Conservation (phyloP, 2,113 vertebrate species). For the Pelusios castaneus region DNA sequence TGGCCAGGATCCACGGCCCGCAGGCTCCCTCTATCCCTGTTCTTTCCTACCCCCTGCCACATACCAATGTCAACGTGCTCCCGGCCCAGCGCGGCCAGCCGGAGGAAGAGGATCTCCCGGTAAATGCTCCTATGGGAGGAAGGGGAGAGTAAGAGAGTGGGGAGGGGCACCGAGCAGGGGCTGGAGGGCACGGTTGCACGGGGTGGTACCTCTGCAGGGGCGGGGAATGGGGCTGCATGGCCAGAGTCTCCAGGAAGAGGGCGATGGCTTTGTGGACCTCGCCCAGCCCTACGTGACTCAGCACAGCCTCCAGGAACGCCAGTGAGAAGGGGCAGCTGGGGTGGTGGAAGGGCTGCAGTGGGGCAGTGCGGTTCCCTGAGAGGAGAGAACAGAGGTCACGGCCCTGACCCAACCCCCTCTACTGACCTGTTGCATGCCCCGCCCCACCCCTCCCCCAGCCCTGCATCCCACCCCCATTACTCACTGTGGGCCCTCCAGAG, state of each 20-base stretch:
- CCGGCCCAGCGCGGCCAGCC: slow-evolving; percentile 90
- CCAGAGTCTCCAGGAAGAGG: slow-evolving; percentile 85
- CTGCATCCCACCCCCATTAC: not conserved
- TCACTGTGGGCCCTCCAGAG: slow-evolving; percentile 94
- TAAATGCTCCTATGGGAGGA: slow-evolving; percentile 85
- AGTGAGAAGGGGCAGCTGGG: slow-evolving; percentile 85
- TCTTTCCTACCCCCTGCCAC: not conserved
- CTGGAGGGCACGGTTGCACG: too few relatives aligned
- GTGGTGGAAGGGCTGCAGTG: slow-evolving; percentile 77
- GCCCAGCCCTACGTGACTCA: slow-evolving; percentile 87
- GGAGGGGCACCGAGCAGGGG: fast-evolving
- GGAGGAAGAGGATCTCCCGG: slow-evolving; percentile 91
- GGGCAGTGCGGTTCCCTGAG: slow-evolving; percentile 74
- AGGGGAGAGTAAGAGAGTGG: not conserved
- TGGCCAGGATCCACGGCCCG: not conserved
- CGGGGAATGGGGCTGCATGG: slow-evolving; percentile 64
- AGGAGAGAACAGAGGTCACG: not conserved
- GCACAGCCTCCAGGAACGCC: slow-evolving; percentile 86
- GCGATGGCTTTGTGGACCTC: slow-evolving; percentile 92
- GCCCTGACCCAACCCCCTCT: not conserved
- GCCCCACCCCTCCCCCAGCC: fast-evolving
- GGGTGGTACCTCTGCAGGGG: slow-evolving; percentile 65
- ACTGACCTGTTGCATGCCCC: too few relatives aligned
- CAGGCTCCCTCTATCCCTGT: not conserved
- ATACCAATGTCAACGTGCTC: slow-evolving; percentile 86